Percentiles rank a stretch among this genome's conserved stretches.
These are phyloP conservation scores for Oligia latruncula DNA, from an alignment of 2,888 invertebrate genomes.

Conservation along the genomic window DNA sequence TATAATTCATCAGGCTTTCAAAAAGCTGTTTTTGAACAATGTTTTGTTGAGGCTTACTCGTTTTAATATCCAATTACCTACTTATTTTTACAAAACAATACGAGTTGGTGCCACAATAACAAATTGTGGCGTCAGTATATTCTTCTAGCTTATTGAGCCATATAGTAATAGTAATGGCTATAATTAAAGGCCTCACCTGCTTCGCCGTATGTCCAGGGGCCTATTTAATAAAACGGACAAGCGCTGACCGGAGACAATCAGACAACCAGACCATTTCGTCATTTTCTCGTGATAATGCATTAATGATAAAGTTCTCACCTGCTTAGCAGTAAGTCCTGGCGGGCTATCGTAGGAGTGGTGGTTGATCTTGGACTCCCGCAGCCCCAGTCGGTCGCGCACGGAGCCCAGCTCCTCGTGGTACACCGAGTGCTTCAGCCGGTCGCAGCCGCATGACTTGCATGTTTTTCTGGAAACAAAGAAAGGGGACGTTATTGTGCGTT, in stretches of 20 bases:
- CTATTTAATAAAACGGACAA: not conserved
- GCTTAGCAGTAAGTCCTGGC: conserved; percentile 94
- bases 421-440: conserved; percentile 96
- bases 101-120: too few species aligned
- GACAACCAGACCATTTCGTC: not conserved
- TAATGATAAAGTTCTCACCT: conserved; percentile 72
- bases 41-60: not conserved
- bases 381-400: conserved; percentile 93
- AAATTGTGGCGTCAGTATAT: too few species aligned
- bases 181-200: not conserved
- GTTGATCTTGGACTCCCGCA: conserved; percentile 89
- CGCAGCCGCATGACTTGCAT: conserved; percentile 97
- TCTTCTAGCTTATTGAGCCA: too few species aligned
- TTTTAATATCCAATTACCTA: not conserved
- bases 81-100: not conserved
- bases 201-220: not conserved
- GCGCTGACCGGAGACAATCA: not conserved
- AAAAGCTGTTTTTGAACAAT: not conserved
- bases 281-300: not conserved
- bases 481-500: not conserved
- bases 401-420: conserved; percentile 96
- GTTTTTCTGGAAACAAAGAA: conserved; percentile 93
- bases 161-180: not conserved
- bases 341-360: conserved; percentile 91
- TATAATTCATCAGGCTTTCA: not conserved